Percentiles rank a stretch among this genome's conserved stretches.
Evolutionary conservation across 2,888 invertebrate species (phyloP).

Genomic region (Notodromas monacha): DNA sequence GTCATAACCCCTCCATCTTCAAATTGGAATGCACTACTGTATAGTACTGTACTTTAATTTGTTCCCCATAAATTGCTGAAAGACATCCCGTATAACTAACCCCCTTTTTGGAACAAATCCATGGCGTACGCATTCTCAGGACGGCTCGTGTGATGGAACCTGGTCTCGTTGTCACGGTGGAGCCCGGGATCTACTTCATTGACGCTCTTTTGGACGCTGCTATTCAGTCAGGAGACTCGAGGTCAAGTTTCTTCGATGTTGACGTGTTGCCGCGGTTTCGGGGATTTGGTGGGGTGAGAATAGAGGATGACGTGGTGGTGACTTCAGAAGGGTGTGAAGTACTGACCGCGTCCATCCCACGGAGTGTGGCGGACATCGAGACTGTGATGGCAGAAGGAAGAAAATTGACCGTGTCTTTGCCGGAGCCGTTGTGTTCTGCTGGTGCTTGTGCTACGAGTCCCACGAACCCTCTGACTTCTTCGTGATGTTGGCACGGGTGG

Average conservation of each 20-base stretch:
- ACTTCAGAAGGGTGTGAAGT: constrained; percentile 54
- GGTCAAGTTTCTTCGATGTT: constrained; percentile 36
- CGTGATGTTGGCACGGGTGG: too few relatives aligned
- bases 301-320: constrained; percentile 77
- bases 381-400: constrained; percentile 28
- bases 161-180: constrained; percentile 74
- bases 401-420: too few relatives aligned
- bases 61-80: too few relatives aligned
- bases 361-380: constrained; percentile 62
- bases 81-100: too few relatives aligned
- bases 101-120: too few relatives aligned
- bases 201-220: constrained; percentile 46
- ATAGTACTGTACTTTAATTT: too few relatives aligned
- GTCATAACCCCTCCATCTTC: too few relatives aligned
- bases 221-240: constrained; percentile 30
- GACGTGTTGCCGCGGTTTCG: constrained; percentile 38
- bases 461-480: too few relatives aligned
- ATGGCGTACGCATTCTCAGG: constrained; percentile 39
- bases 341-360: constrained; percentile 47
- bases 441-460: too few relatives aligned
- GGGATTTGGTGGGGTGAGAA: constrained; percentile 70
- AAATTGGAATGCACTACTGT: too few relatives aligned
- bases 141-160: constrained; percentile 37
- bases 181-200: constrained; percentile 92
- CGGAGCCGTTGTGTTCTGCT: too few relatives aligned